These are phyloP conservation scores for Acleris laterana DNA, from an alignment of 2,888 invertebrate species.

Conservation along the genomic window DNA sequence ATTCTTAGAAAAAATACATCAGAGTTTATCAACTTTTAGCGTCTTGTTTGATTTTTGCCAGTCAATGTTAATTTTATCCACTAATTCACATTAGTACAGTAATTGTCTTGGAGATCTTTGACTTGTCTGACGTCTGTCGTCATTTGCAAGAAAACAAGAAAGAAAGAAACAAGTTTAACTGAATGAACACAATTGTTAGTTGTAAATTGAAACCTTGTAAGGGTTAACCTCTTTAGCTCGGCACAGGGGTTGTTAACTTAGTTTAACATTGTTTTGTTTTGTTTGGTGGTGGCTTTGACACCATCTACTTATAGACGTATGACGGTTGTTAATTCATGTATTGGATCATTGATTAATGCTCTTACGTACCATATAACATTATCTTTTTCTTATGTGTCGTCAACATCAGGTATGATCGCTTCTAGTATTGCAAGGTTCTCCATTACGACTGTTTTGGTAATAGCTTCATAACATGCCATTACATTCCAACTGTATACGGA, in stretches of 20 bases:
- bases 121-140: slow-evolving; percentile 1
- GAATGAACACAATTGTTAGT: slow-evolving; percentile 11
- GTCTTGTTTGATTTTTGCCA: slow-evolving; percentile 1
- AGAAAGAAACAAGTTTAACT: slow-evolving; percentile 4
- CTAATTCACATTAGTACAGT: slow-evolving; percentile 14
- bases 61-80: background rate
- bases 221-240: slow-evolving; percentile 6
- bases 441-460: slow-evolving; percentile 5
- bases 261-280: slow-evolving; percentile 8
- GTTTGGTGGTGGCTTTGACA: too few relatives aligned
- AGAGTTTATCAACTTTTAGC: slow-evolving; percentile 2
- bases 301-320: too few relatives aligned
- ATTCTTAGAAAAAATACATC: slow-evolving; percentile 1
- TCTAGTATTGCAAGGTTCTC: slow-evolving; percentile 2
- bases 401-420: background rate
- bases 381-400: background rate
- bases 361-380: background rate
- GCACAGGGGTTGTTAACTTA: slow-evolving; percentile 12
- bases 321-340: too few relatives aligned
- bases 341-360: background rate
- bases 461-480: slow-evolving; percentile 9
- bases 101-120: background rate
- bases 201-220: slow-evolving; percentile 1
- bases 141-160: slow-evolving; percentile 2
- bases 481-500: slow-evolving; percentile 7